Percentiles rank a stretch among this genome's conserved stretches.
These are phyloP conservation scores for Chionomys nivalis DNA, from an alignment of 2,113 vertebrate species.

Conservation along the genomic window DNA sequence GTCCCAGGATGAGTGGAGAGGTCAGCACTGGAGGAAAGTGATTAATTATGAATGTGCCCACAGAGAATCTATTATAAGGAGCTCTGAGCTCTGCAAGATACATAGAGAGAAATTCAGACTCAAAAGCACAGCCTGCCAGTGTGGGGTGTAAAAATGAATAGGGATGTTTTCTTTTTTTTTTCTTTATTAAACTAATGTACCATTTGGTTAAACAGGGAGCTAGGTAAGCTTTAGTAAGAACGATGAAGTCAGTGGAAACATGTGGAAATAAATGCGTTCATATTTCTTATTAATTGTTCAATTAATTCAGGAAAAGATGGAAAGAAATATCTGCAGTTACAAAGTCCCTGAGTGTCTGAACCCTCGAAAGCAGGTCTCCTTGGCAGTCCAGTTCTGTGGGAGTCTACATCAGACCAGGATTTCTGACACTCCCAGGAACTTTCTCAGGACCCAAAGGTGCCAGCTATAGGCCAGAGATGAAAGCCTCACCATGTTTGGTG, in stretches of 20 bases:
- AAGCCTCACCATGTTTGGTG: not conserved
- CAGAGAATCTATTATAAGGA: slow-evolving; percentile 22
- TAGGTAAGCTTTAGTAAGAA: slow-evolving; percentile 57
- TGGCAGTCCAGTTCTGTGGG: not conserved
- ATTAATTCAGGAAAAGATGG: not conserved
- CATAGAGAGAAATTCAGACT: slow-evolving; percentile 44
- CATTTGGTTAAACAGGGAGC: slow-evolving; percentile 70
- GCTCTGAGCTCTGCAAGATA: not conserved
- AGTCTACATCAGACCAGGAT: not conserved
- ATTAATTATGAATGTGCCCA: slow-evolving; percentile 32
- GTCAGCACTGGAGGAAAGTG: not conserved
- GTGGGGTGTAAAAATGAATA: slow-evolving; percentile 48
- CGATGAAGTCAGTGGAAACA: slow-evolving; percentile 45
- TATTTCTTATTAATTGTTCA: slow-evolving; percentile 17
- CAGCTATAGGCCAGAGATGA: not conserved
- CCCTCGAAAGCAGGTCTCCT: not conserved
- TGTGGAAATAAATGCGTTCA: slow-evolving; percentile 56
- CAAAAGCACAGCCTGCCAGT: not conserved
- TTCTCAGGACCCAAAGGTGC: not conserved
- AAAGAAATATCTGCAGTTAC: not conserved
- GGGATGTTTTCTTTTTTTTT: not conserved
- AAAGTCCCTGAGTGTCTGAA: not conserved
- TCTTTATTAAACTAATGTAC: slow-evolving; percentile 68
- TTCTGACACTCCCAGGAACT: not conserved
- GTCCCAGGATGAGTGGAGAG: not conserved